Base-by-base conservation (phyloP, 2,797 vertebrate species). In the Zalophus californianus region DNA sequence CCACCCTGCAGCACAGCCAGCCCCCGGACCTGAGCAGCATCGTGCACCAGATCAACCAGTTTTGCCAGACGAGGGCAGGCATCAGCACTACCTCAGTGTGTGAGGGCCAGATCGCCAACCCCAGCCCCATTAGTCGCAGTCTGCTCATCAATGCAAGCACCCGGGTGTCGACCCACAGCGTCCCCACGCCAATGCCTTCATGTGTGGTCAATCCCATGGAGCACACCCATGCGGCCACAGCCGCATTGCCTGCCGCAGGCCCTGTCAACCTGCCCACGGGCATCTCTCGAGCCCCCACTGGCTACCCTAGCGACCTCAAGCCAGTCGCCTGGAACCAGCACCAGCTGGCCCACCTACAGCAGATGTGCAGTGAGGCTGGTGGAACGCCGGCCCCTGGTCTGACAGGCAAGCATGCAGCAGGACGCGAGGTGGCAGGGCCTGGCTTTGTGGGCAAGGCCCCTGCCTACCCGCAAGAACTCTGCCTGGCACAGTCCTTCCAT, bases 31-130 rank as follows among this genome's bases (percentile, higher is more conserved):
- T 99, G 99, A 99, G 99, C 99, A 99, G 99, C 99, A 99, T 99
- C n/a, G 99, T 99, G 98, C 99, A 99, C 99, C 99, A 99, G 99
- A 99, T 99, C 98, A 99, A 99, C 99, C 99, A 99, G 98, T 99
- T 99, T 99, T 99, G 99, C 99, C 99, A 99, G 99, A 99, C 99
- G 97, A 99, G 99, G 98, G 99, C 99, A 98, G 99, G 99, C 84
- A 98, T 99, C 95, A 99, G 99, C 96, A 99, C 99, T 99, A 99
- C 99, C 98, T 99, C 99, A 98, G 99, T 99, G 98, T 99, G 99
- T 95, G 99, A 99, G 99, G 99, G 99, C 99, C 99, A 99, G 99
- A 99, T 99, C 62, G 99, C 99, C 98, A 99, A 99, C 99, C 99
- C 99, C 98, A 99, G 99, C 99, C 99, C 99, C 98, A 99, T 99